Percentiles rank a stretch among this genome's conserved stretches.
These are phyloP conservation scores for Melanerpes formicivorus DNA, from an alignment of 2,113 vertebrate species.

Conservation along the genomic window DNA sequence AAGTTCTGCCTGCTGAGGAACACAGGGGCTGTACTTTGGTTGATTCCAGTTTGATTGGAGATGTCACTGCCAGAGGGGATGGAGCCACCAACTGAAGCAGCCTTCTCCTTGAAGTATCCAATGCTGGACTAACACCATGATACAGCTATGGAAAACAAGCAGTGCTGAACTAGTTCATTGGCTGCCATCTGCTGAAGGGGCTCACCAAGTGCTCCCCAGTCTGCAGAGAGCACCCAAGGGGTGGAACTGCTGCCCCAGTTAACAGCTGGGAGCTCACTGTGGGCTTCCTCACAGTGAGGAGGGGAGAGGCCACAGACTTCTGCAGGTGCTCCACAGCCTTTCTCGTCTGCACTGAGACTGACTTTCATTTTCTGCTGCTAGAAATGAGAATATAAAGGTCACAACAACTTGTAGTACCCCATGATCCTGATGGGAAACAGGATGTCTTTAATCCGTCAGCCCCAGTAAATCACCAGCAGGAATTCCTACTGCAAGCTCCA, in stretches of 20 bases:
- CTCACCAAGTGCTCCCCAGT: background rate
- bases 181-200: background rate
- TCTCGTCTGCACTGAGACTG: constrained; percentile 22
- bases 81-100: background rate
- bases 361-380: background rate
- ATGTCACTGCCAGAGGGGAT: background rate
- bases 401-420: constrained; percentile 13
- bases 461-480: background rate
- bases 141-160: background rate
- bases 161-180: background rate
- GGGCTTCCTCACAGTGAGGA: background rate
- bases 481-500: background rate
- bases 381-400: constrained; percentile 34
- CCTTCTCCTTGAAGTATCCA: background rate
- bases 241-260: constrained; percentile 11
- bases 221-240: background rate
- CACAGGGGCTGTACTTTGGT: background rate
- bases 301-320: background rate
- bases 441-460: constrained; percentile 13
- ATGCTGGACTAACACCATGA: background rate
- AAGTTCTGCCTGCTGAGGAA: background rate
- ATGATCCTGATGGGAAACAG: constrained; percentile 17
- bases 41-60: background rate
- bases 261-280: background rate
- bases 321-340: constrained; percentile 3